These are phyloP conservation scores for Vultur gryphus DNA, from an alignment of 2,797 vertebrate genomes.

Conservation along the genomic window DNA sequence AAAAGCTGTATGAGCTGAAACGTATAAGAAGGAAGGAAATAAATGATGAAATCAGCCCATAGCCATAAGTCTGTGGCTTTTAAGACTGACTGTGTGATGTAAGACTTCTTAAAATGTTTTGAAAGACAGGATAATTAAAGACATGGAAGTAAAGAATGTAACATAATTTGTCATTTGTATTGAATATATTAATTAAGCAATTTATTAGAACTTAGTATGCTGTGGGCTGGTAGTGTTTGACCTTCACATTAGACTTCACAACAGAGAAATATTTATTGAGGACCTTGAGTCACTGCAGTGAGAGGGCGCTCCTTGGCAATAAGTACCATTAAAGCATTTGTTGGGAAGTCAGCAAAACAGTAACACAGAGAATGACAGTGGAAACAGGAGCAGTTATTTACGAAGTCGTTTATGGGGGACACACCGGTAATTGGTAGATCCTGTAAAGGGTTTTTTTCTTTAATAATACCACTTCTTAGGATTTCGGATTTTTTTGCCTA, in stretches of 20 bases:
- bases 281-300: background rate
- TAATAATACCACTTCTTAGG: background rate
- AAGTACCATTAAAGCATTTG: background rate
- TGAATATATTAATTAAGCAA: constrained; percentile 36
- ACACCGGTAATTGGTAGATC: background rate
- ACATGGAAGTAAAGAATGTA: constrained; percentile 18
- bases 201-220: constrained; percentile 20
- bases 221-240: background rate
- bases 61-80: background rate
- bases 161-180: constrained; percentile 39
- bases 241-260: constrained; percentile 15
- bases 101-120: constrained; percentile 39
- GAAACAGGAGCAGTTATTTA: background rate
- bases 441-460: background rate
- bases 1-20: background rate
- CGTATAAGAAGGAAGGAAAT: background rate
- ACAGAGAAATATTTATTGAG: background rate
- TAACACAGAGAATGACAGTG: background rate
- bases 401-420: background rate
- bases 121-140: constrained; percentile 46
- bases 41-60: background rate
- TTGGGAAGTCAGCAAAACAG: background rate
- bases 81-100: background rate
- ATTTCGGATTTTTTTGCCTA: background rate
- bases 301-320: background rate